phyloP scores from a whole-genome alignment of 1,140 invertebrate species.

The Lanistes nyassanus region DNA sequence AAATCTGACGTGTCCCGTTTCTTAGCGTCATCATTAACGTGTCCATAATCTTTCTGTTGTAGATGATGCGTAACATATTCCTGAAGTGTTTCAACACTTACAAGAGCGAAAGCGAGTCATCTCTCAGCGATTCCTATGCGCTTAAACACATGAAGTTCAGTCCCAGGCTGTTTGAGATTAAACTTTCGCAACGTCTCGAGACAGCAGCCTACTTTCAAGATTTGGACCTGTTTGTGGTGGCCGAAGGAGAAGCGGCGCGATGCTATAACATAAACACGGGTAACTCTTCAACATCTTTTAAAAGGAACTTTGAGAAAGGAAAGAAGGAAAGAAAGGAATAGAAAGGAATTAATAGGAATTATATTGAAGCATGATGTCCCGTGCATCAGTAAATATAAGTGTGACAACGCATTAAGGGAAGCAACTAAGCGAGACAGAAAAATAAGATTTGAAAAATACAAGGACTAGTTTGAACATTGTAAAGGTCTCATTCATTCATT shows the following conservation, averaged over 20 bases:
- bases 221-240: conserved; percentile 55
- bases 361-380: too few relatives aligned
- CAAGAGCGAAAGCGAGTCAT: conserved; percentile 48
- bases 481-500: too few relatives aligned
- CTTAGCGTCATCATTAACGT: too few relatives aligned
- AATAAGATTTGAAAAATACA: too few relatives aligned
- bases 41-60: too few relatives aligned
- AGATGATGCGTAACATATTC: conserved; percentile 66
- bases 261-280: conserved; percentile 60
- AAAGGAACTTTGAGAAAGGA: not conserved
- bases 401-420: too few relatives aligned
- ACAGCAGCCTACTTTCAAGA: conserved; percentile 59
- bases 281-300: conserved; percentile 17
- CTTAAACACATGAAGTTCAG: conserved; percentile 60
- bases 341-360: too few relatives aligned
- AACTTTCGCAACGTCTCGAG: conserved; percentile 55
- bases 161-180: conserved; percentile 61
- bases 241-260: conserved; percentile 56
- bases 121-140: conserved; percentile 48
- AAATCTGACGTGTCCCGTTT: too few relatives aligned
- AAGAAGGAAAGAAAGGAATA: too few relatives aligned
- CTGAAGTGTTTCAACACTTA: conserved; percentile 63
- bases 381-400: too few relatives aligned
- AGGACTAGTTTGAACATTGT: too few relatives aligned
- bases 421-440: too few relatives aligned